Conservation (phyloP, 2,888 invertebrate species). For the Phaonia tiefii region DNA sequence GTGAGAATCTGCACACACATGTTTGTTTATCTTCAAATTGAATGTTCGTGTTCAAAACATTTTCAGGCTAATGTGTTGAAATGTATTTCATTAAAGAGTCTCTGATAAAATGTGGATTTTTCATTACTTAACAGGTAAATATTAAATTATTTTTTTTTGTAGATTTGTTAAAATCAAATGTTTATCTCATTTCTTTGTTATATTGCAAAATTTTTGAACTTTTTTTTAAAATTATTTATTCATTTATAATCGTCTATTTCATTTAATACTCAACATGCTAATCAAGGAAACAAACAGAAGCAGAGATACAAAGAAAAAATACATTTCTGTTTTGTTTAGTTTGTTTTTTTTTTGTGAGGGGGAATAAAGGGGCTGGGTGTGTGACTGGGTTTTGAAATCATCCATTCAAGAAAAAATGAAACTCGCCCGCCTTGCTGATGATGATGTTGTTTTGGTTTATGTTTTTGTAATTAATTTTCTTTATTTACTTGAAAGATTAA, state of each 20-base stretch:
- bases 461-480: constrained; percentile 51
- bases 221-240: no score
- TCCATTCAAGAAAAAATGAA: constrained; percentile 10
- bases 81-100: no score
- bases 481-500: constrained; percentile 58
- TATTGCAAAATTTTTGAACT: constrained; percentile 25
- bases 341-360: not conserved
- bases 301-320: no score
- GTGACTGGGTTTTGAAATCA: not conserved
- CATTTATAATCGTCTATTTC: no score
- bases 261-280: constrained; percentile 21
- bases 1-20: no score
- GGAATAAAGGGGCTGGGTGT: not conserved
- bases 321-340: not conserved
- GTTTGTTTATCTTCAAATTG: no score
- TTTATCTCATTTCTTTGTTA: not conserved
- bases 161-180: no score
- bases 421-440: not conserved
- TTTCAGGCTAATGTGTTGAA: no score
- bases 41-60: no score
- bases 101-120: no score
- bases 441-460: constrained; percentile 9
- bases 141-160: no score
- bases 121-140: no score
- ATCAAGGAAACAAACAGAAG: constrained; percentile 18